These are phyloP conservation scores for Bradypodion pumilum DNA, from an alignment of 2,797 vertebrate species.

Conservation along the genomic window DNA sequence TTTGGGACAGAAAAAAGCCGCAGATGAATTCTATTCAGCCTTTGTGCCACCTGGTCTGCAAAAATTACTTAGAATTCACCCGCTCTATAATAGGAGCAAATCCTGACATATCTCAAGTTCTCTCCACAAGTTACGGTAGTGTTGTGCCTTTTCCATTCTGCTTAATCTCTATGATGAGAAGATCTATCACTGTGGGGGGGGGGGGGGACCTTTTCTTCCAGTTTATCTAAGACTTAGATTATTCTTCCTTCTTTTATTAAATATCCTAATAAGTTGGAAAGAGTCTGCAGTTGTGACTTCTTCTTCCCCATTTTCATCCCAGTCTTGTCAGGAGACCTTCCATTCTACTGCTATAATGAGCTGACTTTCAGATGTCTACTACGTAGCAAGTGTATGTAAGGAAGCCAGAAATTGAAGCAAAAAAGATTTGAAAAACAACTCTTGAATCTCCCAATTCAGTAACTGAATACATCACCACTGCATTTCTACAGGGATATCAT, in stretches of 20 bases:
- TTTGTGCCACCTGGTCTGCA: too few relatives aligned
- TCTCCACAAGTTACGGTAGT: too few relatives aligned
- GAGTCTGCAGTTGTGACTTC: not conserved
- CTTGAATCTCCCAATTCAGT: not conserved
- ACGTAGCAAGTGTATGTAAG: not conserved
- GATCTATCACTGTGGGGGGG: too few relatives aligned
- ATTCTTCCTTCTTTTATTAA: not conserved
- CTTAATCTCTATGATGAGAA: too few relatives aligned
- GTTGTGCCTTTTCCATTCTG: too few relatives aligned
- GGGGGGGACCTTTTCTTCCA: too few relatives aligned
- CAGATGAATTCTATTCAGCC: too few relatives aligned
- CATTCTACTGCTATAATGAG: not conserved
- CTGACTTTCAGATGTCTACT: not conserved
- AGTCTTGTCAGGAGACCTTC: not conserved
- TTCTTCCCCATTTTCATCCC: not conserved
- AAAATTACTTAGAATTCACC: too few relatives aligned
- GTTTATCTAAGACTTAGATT: too few relatives aligned
- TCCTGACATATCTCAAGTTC: too few relatives aligned
- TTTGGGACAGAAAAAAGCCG: too few relatives aligned
- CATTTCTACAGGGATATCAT: not conserved
- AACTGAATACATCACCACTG: not conserved
- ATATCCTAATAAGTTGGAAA: not conserved
- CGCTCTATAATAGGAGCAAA: too few relatives aligned
- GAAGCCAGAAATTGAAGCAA: not conserved
- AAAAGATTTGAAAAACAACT: not conserved